Percentiles rank a stretch among this genome's conserved stretches.
Evolutionary conservation across 2,113 vertebrate genomes (phyloP).

Genomic region (Trichechus manatus): DNA sequence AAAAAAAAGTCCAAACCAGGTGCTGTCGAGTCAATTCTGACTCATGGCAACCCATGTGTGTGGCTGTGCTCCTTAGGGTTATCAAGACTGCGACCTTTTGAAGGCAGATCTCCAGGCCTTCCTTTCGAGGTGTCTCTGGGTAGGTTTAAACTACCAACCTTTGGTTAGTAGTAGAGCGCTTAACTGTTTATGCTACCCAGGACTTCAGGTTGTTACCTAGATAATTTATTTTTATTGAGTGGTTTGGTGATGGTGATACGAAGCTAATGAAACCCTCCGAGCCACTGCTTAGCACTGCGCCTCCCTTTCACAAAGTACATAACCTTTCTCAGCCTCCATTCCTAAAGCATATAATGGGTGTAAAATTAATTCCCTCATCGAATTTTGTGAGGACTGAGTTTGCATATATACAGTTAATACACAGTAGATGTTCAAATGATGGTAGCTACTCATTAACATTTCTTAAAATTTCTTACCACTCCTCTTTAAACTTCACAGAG

Average conservation of each 20-base stretch:
- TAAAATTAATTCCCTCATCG: not conserved
- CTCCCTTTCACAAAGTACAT: not conserved
- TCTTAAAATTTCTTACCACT: not conserved
- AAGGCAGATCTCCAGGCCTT: too few relatives aligned
- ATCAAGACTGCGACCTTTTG: too few relatives aligned
- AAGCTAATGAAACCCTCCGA: not conserved
- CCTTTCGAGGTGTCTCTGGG: too few relatives aligned
- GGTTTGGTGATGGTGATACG: not conserved
- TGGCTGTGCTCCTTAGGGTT: too few relatives aligned
- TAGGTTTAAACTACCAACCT: too few relatives aligned
- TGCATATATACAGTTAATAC: not conserved
- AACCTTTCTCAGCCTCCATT: not conserved
- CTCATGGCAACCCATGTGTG: too few relatives aligned
- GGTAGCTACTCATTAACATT: not conserved
- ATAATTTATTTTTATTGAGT: not conserved
- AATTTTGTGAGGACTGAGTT: not conserved
- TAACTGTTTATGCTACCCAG: too few relatives aligned
- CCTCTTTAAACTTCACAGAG: not conserved
- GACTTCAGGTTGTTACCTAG: not conserved
- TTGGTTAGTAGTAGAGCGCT: too few relatives aligned
- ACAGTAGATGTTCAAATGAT: not conserved
- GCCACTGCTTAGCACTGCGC: not conserved
- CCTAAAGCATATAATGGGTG: not conserved
- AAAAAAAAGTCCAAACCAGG: too few relatives aligned
- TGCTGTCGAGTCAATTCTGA: too few relatives aligned